Percentiles rank a stretch among this genome's conserved stretches.
These are phyloP conservation scores for Trachythela sp. DNA, from an alignment of 64 coral and sea anemone genomes.

Conservation along the genomic window DNA sequence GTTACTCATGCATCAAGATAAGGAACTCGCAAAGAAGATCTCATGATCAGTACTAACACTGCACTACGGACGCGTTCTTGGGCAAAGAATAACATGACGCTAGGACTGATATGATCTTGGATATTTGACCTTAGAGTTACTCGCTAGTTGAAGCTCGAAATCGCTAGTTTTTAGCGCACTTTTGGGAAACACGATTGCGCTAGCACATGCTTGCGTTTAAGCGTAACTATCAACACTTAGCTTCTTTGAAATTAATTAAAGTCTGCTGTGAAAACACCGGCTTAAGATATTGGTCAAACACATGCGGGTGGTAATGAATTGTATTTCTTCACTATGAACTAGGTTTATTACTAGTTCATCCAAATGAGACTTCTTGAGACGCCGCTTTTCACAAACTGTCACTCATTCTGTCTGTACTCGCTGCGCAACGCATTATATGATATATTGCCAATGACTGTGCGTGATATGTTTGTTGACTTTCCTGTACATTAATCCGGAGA, in stretches of 20 bases:
- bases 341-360: not conserved
- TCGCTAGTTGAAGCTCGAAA: not conserved
- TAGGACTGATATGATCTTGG: not conserved
- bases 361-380: conserved; percentile 2
- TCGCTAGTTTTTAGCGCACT: not conserved
- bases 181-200: not conserved
- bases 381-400: not conserved
- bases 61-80: not conserved
- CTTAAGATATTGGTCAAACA: conserved; percentile 34
- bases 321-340: not conserved
- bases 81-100: not conserved
- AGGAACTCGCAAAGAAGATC: not conserved
- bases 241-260: conserved; percentile 33
- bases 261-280: conserved; percentile 29
- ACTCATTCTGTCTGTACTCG: not conserved
- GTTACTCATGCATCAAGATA: not conserved
- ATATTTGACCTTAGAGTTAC: not conserved
- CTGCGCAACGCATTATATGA: not conserved
- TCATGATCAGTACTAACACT: not conserved
- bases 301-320: conserved; percentile 20
- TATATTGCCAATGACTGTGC: not conserved
- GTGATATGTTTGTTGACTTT: conserved; percentile 19
- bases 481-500: not conserved
- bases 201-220: conserved; percentile 18
- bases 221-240: conserved; percentile 8